A percentile compares a stretch with the other conserved stretches of the same genome.
phyloP scores from a whole-genome alignment of 2,797 vertebrate species.

The Parambassis ranga region DNA sequence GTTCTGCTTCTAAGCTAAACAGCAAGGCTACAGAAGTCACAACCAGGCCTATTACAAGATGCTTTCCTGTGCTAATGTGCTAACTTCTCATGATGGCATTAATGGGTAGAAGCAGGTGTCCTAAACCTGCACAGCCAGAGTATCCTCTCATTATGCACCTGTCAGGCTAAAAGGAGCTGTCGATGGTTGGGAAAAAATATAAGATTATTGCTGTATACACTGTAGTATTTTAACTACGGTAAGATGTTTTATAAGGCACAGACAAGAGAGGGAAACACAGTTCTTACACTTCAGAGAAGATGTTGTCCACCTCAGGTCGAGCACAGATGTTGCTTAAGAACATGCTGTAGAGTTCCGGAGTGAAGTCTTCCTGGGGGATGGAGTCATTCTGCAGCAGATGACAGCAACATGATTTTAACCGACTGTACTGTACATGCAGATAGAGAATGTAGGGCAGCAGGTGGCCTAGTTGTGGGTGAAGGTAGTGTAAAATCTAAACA shows the following conservation, averaged over 20 bases:
- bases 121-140: neutral
- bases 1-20: neutral
- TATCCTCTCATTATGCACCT: neutral
- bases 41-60: neutral
- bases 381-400: constrained; percentile 87
- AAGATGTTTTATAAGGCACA: no score
- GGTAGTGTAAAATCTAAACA: no score
- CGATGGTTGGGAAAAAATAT: neutral
- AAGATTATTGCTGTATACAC: no score
- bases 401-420: constrained; percentile 2
- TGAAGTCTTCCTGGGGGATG: constrained; percentile 94
- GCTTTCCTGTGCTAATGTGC: constrained; percentile 15
- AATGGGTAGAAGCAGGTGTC: constrained; percentile 5
- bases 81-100: neutral
- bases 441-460: neutral
- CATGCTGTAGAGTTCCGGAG: constrained; percentile 89
- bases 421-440: neutral
- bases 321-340: constrained; percentile 95
- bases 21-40: neutral
- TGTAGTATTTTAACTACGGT: no score
- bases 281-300: constrained; percentile 97
- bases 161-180: neutral
- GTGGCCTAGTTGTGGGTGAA: neutral
- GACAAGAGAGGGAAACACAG: neutral
- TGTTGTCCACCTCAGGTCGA: constrained; percentile 95